Evolutionary conservation across 2,113 vertebrate genomes (phyloP).

Genomic region (Turnix velox): DNA sequence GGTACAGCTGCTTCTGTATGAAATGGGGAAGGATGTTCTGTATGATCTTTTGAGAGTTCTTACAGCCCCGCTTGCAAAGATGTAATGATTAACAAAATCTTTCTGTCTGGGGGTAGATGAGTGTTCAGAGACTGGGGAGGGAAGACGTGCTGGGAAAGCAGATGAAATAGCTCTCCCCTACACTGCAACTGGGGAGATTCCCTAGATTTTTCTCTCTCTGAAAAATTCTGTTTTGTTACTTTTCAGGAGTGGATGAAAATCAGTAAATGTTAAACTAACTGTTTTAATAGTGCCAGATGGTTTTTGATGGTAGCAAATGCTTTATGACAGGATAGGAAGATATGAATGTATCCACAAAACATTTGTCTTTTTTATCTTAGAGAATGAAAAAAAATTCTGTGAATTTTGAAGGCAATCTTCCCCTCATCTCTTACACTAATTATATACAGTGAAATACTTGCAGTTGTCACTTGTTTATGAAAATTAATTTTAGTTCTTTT

Average conservation of each 20-base stretch:
- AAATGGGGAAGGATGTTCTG: not conserved
- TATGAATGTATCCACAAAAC: not conserved
- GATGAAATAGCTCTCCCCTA: not conserved
- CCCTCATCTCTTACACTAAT: not conserved
- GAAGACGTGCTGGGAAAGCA: not conserved
- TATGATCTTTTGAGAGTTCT: constrained; percentile 32
- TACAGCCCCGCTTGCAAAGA: constrained; percentile 14
- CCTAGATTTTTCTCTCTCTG: not conserved
- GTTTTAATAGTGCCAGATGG: not conserved
- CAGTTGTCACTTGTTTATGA: not conserved
- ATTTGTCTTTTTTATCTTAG: not conserved
- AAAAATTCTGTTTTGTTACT: not conserved
- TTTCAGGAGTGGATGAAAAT: not conserved
- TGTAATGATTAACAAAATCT: constrained; percentile 9
- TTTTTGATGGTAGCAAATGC: not conserved
- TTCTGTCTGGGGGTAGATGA: constrained; percentile 12
- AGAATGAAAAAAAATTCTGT: not conserved
- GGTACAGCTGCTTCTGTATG: constrained; percentile 44
- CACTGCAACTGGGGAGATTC: not conserved
- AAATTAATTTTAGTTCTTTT: not conserved
- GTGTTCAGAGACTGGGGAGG: not conserved
- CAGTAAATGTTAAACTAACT: not conserved
- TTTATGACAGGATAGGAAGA: not conserved
- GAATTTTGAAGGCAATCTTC: not conserved
- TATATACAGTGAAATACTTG: not conserved